A percentile compares a stretch with the other conserved stretches of the same genome.
Conservation (phyloP, 2,113 vertebrate species). For the Entosphenus tridentatus region DNA sequence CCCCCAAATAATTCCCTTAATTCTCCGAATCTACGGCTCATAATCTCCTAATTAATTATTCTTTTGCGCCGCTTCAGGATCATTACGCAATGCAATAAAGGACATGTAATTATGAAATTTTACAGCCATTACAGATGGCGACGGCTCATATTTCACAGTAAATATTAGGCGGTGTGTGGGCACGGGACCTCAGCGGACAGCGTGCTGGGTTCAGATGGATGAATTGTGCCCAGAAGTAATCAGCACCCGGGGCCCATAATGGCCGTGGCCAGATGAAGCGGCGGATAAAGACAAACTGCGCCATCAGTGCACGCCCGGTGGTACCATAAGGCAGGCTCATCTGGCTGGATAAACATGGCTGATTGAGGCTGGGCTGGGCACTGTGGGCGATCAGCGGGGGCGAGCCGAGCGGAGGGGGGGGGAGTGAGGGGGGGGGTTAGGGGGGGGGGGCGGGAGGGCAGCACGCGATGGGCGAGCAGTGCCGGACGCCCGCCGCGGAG, state of each 20-base stretch:
- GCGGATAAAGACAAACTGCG: constrained; percentile 94
- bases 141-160: constrained; percentile 99
- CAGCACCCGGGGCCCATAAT: constrained; percentile 59
- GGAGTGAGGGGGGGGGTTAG: no score
- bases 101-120: constrained; percentile 99
- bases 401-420: no score
- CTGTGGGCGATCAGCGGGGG: no score
- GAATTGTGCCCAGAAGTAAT: constrained; percentile 80
- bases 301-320: constrained; percentile 1
- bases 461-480: no score
- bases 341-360: constrained; percentile 6
- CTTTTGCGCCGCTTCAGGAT: constrained; percentile 96
- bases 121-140: constrained; percentile 99
- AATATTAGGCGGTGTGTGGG: constrained; percentile 4
- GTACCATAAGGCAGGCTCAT: constrained; percentile 4
- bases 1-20: background rate
- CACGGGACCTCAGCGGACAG: constrained; percentile 4
- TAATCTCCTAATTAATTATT: constrained; percentile 99
- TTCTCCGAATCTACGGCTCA: background rate
- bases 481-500: no score
- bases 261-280: constrained; percentile 87
- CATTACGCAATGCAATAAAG: constrained; percentile 99
- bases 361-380: background rate
- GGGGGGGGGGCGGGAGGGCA: no score
- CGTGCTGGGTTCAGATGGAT: constrained; percentile 34